Evolutionary conservation across 2,113 vertebrate species (phyloP), one percentile per base, ranked within the genome.

Genomic region (Chunga burmeisteri): DNA sequence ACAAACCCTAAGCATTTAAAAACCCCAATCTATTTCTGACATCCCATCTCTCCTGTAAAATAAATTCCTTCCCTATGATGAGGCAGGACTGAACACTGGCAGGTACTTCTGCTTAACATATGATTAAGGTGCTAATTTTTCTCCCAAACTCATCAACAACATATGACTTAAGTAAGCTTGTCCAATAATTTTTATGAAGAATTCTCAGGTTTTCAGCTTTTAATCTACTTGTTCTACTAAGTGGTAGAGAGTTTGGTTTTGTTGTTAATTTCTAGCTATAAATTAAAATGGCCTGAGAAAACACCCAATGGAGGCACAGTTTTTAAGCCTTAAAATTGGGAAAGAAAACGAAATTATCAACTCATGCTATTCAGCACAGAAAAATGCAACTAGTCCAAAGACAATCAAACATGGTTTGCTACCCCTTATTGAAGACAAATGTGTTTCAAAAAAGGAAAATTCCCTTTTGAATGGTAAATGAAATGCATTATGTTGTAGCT

Each of bases 391-490:
- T 25, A 75, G 27, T 26, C 50, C 34, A 61, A 70, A 89, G 25
- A 71, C 75, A 86, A 88, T 20, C 62, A 62, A 75, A 83, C 1
- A 6, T 79, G 11, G 55, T 75, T 80, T 47, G 36, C n/a, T 86
- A 89, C 50, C 23, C 11, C 7, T 86, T 65, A 49, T 42, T n/a
- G 55, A 92, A 94, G 40, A 9, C 21, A 96, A 90, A 66, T 6
- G 6, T 46, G 18, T 46, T 84, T 82, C 38, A 81, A 52, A 40
- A 59, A 30, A 66, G 15, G 34, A 84, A 74, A 80, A 77, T 70
- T 94, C 82, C 88, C 90, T 93, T 94, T 88, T 80, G n/a, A 94
- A 81, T 38, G n/a, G 72, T 73, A 86, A 73, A n/a, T 81, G 49
- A 87, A 94, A 87, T 47, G 68, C 25, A 78, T 29, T 44, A 59